Evolutionary conservation across 2,797 vertebrate species (phyloP), one percentile per base, ranked within the genome.

Genomic region (Gallinago stenura): DNA sequence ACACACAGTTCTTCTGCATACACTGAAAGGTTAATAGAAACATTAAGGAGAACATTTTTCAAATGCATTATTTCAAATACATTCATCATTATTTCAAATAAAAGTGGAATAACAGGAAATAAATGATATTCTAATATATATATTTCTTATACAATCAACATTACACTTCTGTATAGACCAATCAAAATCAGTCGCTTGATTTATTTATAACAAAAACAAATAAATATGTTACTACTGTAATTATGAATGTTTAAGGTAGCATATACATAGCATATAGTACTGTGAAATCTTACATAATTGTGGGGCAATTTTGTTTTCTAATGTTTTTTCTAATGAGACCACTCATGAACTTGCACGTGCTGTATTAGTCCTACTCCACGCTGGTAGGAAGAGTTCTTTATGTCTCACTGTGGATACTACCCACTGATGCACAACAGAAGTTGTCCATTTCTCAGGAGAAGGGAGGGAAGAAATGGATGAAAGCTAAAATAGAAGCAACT

Each of bases 21-120:
- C 99, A 99, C 99, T 99, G 65, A 73, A 68, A 94, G 16, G 28
- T 94, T 53, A 82, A 91, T 2, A 86, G 51, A 94, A 92, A 95
- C 11, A 79, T 41, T 71, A 76, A 56, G 20, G 6, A 81, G 35
- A 76, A 73, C 6, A 30, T 31, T 83, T 87, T 71, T 50, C 19
- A 79, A 72, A 75, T 11, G 5, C 4, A 41, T 71, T 30, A 72
- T 80, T 77, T 41, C 31, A 87, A 33, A 66, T 48, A 48, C 46
- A 24, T 48, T 48, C 46, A 48, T 48, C 46, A 48, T 48, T 48
- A 48, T 48, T 48, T 48, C 46, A 48, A 48, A 24, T 13, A 33
- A 24, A 24, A 77, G 28, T 35, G 14, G 7, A 88, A 31, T 35
- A 80, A 35, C 18, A 72, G 33, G 28, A 87, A 87, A 78, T 9